Percentiles rank a stretch among this genome's conserved stretches.
Conservation (phyloP, 2,888 invertebrate species). For the Troides oblongomaculatus region DNA sequence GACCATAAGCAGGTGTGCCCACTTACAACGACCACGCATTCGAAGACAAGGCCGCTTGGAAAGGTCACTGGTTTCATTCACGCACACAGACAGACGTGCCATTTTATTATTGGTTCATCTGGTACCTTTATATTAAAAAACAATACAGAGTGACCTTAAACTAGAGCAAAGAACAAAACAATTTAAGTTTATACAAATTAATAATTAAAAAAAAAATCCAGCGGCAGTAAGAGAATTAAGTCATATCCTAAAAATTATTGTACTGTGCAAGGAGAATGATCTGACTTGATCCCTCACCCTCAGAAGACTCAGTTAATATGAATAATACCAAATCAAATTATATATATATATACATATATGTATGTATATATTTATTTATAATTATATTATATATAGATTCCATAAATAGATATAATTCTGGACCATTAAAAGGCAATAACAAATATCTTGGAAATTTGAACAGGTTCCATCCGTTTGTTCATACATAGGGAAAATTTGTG, state of each 20-base stretch:
- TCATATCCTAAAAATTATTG: too few relatives aligned
- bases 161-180: background rate
- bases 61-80: conserved; percentile 41
- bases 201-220: background rate
- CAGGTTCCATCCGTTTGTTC: background rate
- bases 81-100: conserved; percentile 18
- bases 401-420: too few relatives aligned
- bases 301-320: too few relatives aligned
- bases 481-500: too few relatives aligned
- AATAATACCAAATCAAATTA: too few relatives aligned
- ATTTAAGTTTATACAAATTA: background rate
- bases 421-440: background rate
- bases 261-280: too few relatives aligned
- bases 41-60: conserved; percentile 34
- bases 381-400: too few relatives aligned
- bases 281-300: too few relatives aligned
- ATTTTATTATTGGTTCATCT: conserved; percentile 14
- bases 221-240: background rate
- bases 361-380: too few relatives aligned
- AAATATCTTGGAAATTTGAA: background rate
- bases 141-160: background rate
- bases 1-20: conserved; percentile 26
- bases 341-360: too few relatives aligned
- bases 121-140: background rate
- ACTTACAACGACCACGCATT: conserved; percentile 30